Base-by-base conservation (phyloP, 2,797 vertebrate genomes). In the Philypnodon macrostomus region DNA sequence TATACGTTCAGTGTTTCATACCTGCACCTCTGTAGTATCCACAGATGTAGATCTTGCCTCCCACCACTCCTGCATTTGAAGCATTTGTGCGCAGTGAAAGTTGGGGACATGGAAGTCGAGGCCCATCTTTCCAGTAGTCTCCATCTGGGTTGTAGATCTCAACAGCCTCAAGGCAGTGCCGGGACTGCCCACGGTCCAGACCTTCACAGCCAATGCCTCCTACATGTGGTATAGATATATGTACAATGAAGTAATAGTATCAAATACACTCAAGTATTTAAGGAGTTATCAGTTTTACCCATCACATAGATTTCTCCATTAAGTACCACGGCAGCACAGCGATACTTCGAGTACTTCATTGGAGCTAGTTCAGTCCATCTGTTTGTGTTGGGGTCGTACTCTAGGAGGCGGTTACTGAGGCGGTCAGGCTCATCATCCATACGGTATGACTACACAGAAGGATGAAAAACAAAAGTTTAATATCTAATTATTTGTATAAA, bases 11-110 rank as follows among this genome's bases (percentile, higher is more conserved):
- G 33, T 1, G 4, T 35, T 4, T 53, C 14, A 50, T 92, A 98
- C 96, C 96, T 94, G 95, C 92, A 81, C 93, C 94, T 1, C 84
- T 95, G 87, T 96, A 98, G 68, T 94, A 95, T 52, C 97, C 97
- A 23, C 97, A 99, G 62, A 98, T 80, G 33, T 97, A 99, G 18
- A 99, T 88, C 72, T 94, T 98, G 19, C 95, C 94, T 23, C 92
- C 94, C 69, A 97, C 93, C 0, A 83, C 87, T 12, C 94, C 96
- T 5, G 94, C 92, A 0, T 88, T 97, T 45, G 89, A 88, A 1
- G 91, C 89, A 40, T 93, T 94, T 49, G 91, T 93, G 50, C 90
- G 85, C 37, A 98, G 87, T 13, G 94, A 90, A 7, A 99, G 92
- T n/a, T 97, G 91, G 1, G 96, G 89, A 58, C 77, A 92, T 5